phyloP scores from a whole-genome alignment of 2,797 vertebrate genomes.

The Ispidina picta region DNA sequence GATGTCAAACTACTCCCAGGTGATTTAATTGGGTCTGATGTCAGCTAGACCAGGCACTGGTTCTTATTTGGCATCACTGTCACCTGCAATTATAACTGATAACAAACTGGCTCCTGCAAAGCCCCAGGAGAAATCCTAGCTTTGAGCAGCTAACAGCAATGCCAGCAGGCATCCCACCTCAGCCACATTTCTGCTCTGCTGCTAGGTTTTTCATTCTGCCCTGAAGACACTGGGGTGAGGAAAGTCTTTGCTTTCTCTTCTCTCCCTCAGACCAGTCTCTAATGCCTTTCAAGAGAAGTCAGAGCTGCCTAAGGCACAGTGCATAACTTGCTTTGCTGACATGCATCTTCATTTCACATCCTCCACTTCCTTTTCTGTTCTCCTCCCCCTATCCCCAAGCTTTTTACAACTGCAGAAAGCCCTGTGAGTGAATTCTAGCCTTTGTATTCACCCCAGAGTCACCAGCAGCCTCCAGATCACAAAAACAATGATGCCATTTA shows the following conservation, averaged over 20 bases:
- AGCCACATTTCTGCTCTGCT: not conserved
- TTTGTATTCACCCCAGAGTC: slow-evolving; percentile 42
- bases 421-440: slow-evolving; percentile 27
- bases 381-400: not conserved
- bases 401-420: not conserved
- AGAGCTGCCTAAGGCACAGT: not conserved
- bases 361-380: slow-evolving; percentile 38
- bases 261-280: not conserved
- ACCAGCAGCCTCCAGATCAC: slow-evolving; percentile 40
- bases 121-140: not conserved
- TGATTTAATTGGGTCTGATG: not conserved
- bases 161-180: not conserved
- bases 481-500: slow-evolving; percentile 48
- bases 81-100: not conserved
- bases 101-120: not conserved
- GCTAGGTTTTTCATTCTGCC: not conserved
- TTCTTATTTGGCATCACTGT: not conserved
- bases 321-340: not conserved
- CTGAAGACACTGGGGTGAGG: not conserved
- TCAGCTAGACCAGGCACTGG: not conserved
- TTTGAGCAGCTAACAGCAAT: not conserved
- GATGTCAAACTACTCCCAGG: not conserved
- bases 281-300: not conserved
- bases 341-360: not conserved
- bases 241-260: not conserved